Evolutionary conservation across 1,140 invertebrate genomes (phyloP), one percentile per base, ranked within the genome.

Genomic region (Calosoma granatense): DNA sequence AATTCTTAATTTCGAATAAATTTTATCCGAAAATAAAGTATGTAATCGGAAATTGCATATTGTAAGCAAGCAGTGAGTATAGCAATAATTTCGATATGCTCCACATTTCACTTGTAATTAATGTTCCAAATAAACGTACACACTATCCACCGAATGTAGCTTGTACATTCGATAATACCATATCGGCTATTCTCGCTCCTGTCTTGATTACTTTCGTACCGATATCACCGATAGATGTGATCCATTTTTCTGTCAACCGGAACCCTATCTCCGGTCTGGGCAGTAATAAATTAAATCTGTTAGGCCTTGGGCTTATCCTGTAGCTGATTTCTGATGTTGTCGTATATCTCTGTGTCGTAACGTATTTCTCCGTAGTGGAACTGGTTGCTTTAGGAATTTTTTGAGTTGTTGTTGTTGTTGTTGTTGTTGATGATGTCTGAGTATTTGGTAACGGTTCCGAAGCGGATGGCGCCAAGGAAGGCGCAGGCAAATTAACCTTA

Each of bases 151-250:
- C 26, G 6, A 36, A n/a, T 9, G 26, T 47, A 17, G 41, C 41
- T 17, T 47, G 41, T 17, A 47, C 41, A 6, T 17, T 17, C 15
- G 41, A 47, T 47, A 47, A 12, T 12, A 47, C 41, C 41, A 47
- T 47, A 47, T 47, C 41, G 6, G 41, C 41, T 4, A 47, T 47
- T 17, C 41, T 47, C 17, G 41, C 41, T 12, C 41, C 41, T 9
- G 41, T 47, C 17, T 17, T 47, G 17, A 47, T 47, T 4, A 47
- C 41, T 47, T 47, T 47, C 3, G 41, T 47, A 47, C 41, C 41
- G 3, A 47, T 17, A 47, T 47, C 41, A 47, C 6, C 41, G 15
- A 47, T 17, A 12, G 9, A 17, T 12, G 9, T 17, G 17, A 47
- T 11, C 9, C 9, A 4, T 12, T 47, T 47, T 12, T 9, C 41